phyloP scores from a whole-genome alignment of 2,113 vertebrate genomes.

The Barbus barbus region DNA sequence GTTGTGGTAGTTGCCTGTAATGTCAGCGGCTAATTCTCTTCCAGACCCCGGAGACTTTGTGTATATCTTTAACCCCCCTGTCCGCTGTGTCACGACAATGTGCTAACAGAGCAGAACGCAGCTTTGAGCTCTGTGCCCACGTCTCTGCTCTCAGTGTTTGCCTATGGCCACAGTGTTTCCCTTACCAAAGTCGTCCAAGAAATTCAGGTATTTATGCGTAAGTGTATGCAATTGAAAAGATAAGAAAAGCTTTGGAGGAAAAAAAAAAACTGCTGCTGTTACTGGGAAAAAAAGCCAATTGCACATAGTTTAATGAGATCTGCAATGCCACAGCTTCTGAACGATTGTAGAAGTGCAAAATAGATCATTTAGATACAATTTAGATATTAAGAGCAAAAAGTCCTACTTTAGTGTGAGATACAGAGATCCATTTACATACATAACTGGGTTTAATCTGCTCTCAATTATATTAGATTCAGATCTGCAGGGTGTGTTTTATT shows the following conservation, averaged over 20 bases:
- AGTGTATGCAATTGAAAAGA: not conserved
- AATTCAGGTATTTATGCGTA: not conserved
- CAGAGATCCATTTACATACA: not conserved
- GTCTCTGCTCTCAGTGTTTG: not conserved
- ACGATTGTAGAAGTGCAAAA: not conserved
- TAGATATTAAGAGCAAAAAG: not conserved
- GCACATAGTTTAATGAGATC: not conserved
- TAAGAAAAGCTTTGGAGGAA: not conserved
- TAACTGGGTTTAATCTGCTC: not conserved
- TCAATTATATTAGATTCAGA: not conserved
- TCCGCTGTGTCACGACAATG: not conserved
- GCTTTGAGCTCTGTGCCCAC: not conserved
- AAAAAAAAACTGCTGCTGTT: not conserved
- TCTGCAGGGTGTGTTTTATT: slow-evolving; percentile 4
- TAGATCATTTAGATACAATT: slow-evolving; percentile 2
- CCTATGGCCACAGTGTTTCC: not conserved
- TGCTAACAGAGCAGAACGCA: not conserved
- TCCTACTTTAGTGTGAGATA: not conserved
- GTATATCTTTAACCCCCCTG: slow-evolving; percentile 22
- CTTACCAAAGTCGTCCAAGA: not conserved
- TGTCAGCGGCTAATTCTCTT: not conserved
- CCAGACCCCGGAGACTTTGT: not conserved
- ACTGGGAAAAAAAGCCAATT: not conserved
- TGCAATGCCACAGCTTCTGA: not conserved
- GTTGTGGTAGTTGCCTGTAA: not conserved